These are phyloP conservation scores for Garra rufa DNA, from an alignment of 2,113 vertebrate genomes.

Conservation along the genomic window DNA sequence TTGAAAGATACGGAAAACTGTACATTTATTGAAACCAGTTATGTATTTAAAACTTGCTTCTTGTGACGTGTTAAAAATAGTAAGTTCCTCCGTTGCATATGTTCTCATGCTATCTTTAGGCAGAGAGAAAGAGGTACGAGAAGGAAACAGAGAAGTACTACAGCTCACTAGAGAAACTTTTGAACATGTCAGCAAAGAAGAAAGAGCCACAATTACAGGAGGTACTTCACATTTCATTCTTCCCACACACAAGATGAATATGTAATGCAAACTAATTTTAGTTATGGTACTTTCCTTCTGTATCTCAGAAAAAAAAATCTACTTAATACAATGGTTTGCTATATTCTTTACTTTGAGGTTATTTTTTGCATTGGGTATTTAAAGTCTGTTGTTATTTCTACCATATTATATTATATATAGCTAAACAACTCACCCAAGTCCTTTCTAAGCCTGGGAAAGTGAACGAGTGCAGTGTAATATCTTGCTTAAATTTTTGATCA, in stretches of 20 bases:
- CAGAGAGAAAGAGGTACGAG: conserved; percentile 95
- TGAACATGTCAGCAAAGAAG: conserved; percentile 95
- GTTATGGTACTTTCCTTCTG: background rate
- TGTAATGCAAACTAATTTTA: background rate
- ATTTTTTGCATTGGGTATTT: background rate
- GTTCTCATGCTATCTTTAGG: conserved; percentile 71
- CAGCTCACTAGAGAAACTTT: conserved; percentile 92
- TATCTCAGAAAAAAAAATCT: background rate
- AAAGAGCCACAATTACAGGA: conserved; percentile 95
- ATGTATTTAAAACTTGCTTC: background rate
- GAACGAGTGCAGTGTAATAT: background rate
- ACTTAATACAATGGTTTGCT: no score
- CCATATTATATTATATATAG: background rate
- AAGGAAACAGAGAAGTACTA: conserved; percentile 99
- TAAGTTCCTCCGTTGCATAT: background rate
- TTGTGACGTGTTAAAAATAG: background rate
- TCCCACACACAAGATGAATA: background rate
- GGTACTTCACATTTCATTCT: conserved; percentile 73
- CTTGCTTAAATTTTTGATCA: background rate
- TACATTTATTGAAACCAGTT: conserved; percentile 18
- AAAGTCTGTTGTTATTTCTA: background rate
- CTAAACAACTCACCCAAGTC: background rate
- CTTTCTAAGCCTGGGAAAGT: background rate
- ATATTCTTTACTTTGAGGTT: background rate
- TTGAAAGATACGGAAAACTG: background rate